Evolutionary conservation across 2,797 vertebrate genomes (phyloP), one percentile per base, ranked within the genome.

Genomic region (Garrulus glandarius): DNA sequence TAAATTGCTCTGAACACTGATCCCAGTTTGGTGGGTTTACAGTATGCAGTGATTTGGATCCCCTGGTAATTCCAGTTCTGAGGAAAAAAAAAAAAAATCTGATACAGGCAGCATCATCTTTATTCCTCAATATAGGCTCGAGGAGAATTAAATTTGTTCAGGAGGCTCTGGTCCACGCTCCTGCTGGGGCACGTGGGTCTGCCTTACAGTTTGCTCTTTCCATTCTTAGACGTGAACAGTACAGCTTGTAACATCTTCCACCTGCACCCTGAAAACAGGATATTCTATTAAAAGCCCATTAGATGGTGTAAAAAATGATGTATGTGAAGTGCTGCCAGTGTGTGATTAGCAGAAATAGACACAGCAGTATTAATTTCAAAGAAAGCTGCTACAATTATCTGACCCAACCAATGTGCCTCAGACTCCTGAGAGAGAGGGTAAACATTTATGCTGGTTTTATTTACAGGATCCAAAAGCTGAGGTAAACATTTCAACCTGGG

Each of bases 301-400:
- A 34, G 89, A 29, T 57, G n/a, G 4, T 53, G 32, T 65, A 37
- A 91, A 93, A 92, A 84, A 56, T 65, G 55, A 75, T 60, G 89
- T 88, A 92, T 78, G 63, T 55, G 71, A 95, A 94, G 88, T 74
- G 32, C 84, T 57, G 95, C 96, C 96, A 87, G 72, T 6, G 46
- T 16, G 34, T 19, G 96, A 96, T 95, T 90, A 95, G 87, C 79
- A 27, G 80, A 32, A 63, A 74, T 50, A 77, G 75, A 56, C 22
- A 59, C 56, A 34, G 77, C 39, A 14, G 1, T 84, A 80, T 91
- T 94, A 21, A 87, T 96, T 96, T 95, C 90, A 89, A 89, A 93
- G 93, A 49, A 78, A 71, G 89, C 69, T 63, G 27, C 85, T 88
- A 37, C 78, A 87, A 74, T 90, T 93, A 91, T 81, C 78, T 84